Conservation (phyloP, 53 echinoderm and acorn worm genomes). For the Zoroaster sp. region DNA sequence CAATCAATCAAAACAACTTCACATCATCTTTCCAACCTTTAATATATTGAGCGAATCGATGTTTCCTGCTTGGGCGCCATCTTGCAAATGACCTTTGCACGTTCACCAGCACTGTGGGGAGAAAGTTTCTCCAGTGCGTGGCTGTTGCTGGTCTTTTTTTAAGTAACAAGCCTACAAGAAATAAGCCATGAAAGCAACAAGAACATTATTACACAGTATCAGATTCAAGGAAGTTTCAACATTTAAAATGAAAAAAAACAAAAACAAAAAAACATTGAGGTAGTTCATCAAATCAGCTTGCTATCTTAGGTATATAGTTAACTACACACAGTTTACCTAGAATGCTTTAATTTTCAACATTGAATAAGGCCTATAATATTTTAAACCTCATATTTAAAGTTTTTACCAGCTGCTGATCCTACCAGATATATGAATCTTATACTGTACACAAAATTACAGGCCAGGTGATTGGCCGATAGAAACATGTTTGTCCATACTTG, state of each 20-base stretch:
- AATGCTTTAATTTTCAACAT: not conserved
- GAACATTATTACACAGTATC: not conserved
- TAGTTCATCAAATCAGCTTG: not conserved
- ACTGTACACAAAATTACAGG: not conserved
- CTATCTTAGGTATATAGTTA: constrained; percentile 4
- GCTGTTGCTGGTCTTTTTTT: constrained; percentile 35
- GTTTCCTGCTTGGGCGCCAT: constrained; percentile 26
- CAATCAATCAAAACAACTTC: constrained; percentile 11
- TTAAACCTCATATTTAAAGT: too few species aligned
- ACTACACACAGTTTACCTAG: too few species aligned
- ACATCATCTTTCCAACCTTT: constrained; percentile 47
- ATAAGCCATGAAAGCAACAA: constrained; percentile 28
- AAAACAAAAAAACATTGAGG: not conserved
- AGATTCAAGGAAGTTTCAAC: not conserved
- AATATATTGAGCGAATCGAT: not conserved
- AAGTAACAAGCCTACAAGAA: constrained; percentile 43
- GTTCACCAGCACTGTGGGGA: constrained; percentile 26
- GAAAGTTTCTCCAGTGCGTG: constrained; percentile 10
- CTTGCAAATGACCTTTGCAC: constrained; percentile 24
- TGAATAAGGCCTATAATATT: not conserved
- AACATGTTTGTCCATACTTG: not conserved
- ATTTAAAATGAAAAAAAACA: not conserved
- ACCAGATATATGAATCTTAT: not conserved
- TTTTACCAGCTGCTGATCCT: too few species aligned
- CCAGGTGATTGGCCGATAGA: not conserved